phyloP scores from a whole-genome alignment of 2,113 vertebrate genomes.

The Gila orcuttii region DNA sequence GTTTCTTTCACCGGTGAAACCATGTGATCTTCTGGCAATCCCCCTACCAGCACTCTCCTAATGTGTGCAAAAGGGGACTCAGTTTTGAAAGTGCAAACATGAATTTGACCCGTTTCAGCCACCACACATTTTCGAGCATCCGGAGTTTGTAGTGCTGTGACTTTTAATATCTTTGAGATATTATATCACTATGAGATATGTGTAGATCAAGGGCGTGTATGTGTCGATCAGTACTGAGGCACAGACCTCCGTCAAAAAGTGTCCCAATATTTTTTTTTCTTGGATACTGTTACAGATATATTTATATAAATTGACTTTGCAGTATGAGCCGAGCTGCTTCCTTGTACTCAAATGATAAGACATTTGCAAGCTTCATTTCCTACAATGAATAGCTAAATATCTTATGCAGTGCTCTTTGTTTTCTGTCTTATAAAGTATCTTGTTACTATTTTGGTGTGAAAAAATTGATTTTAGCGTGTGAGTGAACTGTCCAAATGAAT shows the following conservation, averaged over 20 bases:
- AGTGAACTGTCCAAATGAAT: neutral
- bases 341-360: neutral
- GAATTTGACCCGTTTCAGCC: constrained; percentile 18
- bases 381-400: neutral
- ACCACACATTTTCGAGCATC: constrained; percentile 10
- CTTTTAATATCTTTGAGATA: neutral
- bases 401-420: neutral
- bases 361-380: neutral
- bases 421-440: neutral
- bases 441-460: neutral
- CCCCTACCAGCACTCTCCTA: constrained; percentile 58
- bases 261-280: neutral
- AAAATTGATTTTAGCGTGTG: neutral
- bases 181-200: neutral
- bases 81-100: constrained; percentile 60
- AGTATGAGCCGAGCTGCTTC: neutral
- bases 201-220: neutral
- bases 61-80: constrained; percentile 70
- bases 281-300: neutral
- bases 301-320: neutral
- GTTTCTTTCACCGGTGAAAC: constrained; percentile 75
- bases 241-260: neutral
- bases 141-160: neutral
- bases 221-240: neutral
- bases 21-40: constrained; percentile 70